Evolutionary conservation across 35 echinoderm and acorn worm species (phyloP).

Genomic region (Lytechinus variegatus): DNA sequence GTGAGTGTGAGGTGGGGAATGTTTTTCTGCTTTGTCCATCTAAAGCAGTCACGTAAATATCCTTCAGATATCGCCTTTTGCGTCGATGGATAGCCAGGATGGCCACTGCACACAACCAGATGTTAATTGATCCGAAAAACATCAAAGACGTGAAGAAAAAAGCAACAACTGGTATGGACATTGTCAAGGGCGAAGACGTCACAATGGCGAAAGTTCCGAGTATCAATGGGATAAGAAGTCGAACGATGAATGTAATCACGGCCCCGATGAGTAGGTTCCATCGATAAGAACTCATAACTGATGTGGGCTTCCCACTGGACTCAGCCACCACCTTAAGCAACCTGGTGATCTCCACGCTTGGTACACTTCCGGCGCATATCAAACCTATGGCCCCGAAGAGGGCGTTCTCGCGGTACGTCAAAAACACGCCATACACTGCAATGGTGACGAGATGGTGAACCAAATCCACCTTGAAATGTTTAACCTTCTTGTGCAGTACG

Average conservation of each 20-base stretch:
- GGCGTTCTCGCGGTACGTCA: slow-evolving; percentile 59
- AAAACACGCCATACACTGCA: slow-evolving; percentile 58
- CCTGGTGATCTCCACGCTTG: slow-evolving; percentile 50
- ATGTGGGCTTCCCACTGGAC: neutral
- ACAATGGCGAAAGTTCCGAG: neutral
- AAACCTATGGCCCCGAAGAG: slow-evolving; percentile 57
- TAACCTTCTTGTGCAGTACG: slow-evolving; percentile 47
- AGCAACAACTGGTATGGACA: slow-evolving; percentile 38
- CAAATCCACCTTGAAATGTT: slow-evolving; percentile 54
- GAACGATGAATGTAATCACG: neutral
- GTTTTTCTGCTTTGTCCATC: slow-evolving; percentile 2
- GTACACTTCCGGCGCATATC: slow-evolving; percentile 17
- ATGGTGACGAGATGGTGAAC: slow-evolving; percentile 62
- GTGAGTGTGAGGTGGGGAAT: neutral
- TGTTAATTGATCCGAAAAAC: slow-evolving; percentile 34
- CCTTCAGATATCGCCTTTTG: neutral
- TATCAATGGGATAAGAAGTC: neutral
- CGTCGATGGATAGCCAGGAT: neutral
- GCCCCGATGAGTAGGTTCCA: slow-evolving; percentile 24
- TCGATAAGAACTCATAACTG: neutral
- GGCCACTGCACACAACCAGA: slow-evolving; percentile 23
- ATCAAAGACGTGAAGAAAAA: slow-evolving; percentile 43
- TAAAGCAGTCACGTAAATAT: neutral
- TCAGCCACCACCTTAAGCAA: slow-evolving; percentile 43
- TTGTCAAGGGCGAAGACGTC: neutral